phyloP scores from a whole-genome alignment of 2,888 invertebrate genomes.

The Acrobasis repandana region DNA sequence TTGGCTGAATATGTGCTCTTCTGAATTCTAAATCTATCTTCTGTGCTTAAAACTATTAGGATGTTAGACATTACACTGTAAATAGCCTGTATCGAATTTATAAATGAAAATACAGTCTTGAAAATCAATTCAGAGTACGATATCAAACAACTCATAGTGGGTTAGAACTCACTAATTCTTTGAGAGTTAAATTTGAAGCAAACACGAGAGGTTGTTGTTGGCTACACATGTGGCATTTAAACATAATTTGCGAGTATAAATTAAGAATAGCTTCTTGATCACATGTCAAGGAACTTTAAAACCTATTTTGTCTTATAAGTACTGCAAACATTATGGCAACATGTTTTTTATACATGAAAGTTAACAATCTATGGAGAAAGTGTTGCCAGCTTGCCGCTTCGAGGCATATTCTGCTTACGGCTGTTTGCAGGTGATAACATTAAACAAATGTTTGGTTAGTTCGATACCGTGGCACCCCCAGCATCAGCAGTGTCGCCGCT shows the following conservation, averaged over 20 bases:
- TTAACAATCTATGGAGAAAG: conserved; percentile 31
- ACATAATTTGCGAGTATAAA: too few species aligned
- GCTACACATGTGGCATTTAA: too few species aligned
- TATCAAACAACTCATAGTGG: too few species aligned
- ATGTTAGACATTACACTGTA: conserved; percentile 3
- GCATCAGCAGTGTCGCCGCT: conserved; percentile 41
- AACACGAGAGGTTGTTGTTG: too few species aligned
- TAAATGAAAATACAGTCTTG: not conserved
- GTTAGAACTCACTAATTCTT: too few species aligned
- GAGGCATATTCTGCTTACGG: conserved; percentile 71
- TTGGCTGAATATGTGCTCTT: conserved; percentile 26
- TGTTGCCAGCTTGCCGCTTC: conserved; percentile 63
- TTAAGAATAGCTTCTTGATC: too few species aligned
- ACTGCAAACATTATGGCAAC: not conserved
- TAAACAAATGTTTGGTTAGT: conserved; percentile 82
- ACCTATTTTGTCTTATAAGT: not conserved
- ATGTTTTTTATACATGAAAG: not conserved
- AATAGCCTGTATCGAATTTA: conserved; percentile 8
- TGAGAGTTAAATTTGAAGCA: too few species aligned
- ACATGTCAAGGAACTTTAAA: not conserved
- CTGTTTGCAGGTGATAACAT: conserved; percentile 81
- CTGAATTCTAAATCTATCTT: conserved; percentile 22
- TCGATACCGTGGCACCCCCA: conserved; percentile 74
- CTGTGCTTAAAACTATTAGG: conserved; percentile 24
- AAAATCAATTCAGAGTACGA: not conserved